A percentile compares a stretch with the other conserved stretches of the same genome.
Conservation (phyloP, 2,888 invertebrate genomes). For the Microctonus hyperodae region DNA sequence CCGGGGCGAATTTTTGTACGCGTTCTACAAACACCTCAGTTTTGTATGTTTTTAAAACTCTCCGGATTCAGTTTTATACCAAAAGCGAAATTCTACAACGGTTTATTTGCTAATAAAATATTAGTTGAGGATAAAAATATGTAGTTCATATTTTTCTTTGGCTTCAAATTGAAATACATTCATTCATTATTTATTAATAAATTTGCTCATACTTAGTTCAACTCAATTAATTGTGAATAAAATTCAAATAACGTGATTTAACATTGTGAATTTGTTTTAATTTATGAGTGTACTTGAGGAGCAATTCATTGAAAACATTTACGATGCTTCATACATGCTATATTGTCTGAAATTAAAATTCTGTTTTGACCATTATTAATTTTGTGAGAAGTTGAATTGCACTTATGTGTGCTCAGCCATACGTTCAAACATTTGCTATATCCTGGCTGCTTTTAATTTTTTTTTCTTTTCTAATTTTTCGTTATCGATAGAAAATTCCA, state of each 20-base stretch:
- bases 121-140: background rate
- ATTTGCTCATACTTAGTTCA: too few relatives aligned
- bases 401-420: constrained; percentile 3
- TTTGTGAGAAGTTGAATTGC: background rate
- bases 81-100: background rate
- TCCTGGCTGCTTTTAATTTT: constrained; percentile 6
- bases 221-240: too few relatives aligned
- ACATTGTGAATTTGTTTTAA: too few relatives aligned
- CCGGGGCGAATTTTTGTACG: constrained; percentile 15
- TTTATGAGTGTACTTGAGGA: too few relatives aligned
- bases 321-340: background rate
- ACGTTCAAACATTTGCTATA: constrained; percentile 7
- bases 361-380: constrained; percentile 23
- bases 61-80: constrained; percentile 3
- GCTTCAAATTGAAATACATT: too few relatives aligned
- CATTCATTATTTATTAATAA: too few relatives aligned
- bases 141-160: background rate
- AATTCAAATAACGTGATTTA: too few relatives aligned
- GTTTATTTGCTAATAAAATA: background rate
- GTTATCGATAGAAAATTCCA: constrained; percentile 22
- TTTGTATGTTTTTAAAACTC: constrained; percentile 30
- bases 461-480: constrained; percentile 16
- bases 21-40: constrained; percentile 16
- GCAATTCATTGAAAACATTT: background rate
- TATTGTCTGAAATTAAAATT: background rate